phyloP scores from a whole-genome alignment of 2,113 vertebrate genomes.

The Monarcha castaneiventris region DNA sequence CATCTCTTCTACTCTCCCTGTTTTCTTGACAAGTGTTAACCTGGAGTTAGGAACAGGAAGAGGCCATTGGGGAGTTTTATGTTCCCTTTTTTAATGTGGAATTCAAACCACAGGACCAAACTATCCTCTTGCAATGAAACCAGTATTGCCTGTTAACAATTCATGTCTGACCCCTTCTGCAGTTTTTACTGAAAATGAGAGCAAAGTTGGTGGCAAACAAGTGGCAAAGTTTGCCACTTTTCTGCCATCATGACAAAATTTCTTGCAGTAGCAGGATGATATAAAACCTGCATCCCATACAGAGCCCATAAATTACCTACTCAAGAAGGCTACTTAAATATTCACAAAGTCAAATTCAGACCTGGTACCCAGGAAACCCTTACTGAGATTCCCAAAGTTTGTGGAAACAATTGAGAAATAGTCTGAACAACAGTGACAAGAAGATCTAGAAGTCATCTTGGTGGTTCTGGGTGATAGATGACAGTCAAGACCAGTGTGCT shows the following conservation, averaged over 20 bases:
- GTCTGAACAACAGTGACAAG: neutral
- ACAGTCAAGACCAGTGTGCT: neutral
- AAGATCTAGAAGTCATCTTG: neutral
- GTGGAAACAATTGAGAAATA: neutral
- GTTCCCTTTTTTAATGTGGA: neutral
- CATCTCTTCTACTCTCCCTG: neutral
- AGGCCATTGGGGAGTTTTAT: neutral
- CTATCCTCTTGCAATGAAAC: neutral
- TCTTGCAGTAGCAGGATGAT: neutral
- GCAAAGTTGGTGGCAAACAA: neutral
- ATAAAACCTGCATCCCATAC: neutral
- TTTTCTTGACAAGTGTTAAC: neutral
- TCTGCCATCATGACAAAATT: neutral
- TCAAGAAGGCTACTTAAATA: neutral
- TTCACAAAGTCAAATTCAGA: neutral
- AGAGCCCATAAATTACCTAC: neutral
- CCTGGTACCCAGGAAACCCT: neutral
- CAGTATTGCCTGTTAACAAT: neutral
- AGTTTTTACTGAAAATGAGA: neutral
- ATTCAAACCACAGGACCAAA: neutral
- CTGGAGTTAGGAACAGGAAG: neutral
- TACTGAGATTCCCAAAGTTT: neutral
- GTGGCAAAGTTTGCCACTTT: neutral
- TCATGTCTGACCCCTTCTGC: neutral
- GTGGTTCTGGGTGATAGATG: neutral